Conservation (phyloP, 2,113 vertebrate genomes). For the Nicator chloris region DNA sequence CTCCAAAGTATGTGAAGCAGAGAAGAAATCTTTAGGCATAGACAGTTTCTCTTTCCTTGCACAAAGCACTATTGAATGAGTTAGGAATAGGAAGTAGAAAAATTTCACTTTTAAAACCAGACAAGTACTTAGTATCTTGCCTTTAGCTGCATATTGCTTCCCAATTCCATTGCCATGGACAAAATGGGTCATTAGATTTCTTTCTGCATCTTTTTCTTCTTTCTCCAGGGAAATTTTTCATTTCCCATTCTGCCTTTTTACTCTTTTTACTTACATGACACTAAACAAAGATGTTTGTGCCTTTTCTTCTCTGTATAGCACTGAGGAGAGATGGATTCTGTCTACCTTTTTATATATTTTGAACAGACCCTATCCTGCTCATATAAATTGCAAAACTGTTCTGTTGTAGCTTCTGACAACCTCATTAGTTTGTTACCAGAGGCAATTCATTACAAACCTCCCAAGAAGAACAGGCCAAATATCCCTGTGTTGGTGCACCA, state of each 20-base stretch:
- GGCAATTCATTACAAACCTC: slow-evolving; percentile 61
- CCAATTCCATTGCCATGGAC: not conserved
- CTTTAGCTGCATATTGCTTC: not conserved
- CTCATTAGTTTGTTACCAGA: slow-evolving; percentile 70
- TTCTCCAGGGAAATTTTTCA: not conserved
- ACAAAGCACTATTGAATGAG: not conserved
- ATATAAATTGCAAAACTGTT: slow-evolving; percentile 44
- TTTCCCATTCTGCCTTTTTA: not conserved
- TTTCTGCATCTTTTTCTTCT: not conserved
- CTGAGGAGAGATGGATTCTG: not conserved
- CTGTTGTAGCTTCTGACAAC: slow-evolving; percentile 57
- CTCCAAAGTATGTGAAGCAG: not conserved
- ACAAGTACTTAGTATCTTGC: not conserved
- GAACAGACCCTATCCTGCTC: not conserved
- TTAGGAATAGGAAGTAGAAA: not conserved
- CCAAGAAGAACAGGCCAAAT: slow-evolving; percentile 14
- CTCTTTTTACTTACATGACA: not conserved
- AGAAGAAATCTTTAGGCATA: not conserved
- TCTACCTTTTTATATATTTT: not conserved
- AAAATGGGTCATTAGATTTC: not conserved
- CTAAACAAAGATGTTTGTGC: not conserved
- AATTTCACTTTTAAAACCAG: not conserved
- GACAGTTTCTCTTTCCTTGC: not conserved
- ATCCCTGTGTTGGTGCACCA: not conserved
- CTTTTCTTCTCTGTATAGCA: not conserved